These are phyloP conservation scores for Flexamia atlantica DNA, from an alignment of 2,888 invertebrate genomes.

Conservation along the genomic window DNA sequence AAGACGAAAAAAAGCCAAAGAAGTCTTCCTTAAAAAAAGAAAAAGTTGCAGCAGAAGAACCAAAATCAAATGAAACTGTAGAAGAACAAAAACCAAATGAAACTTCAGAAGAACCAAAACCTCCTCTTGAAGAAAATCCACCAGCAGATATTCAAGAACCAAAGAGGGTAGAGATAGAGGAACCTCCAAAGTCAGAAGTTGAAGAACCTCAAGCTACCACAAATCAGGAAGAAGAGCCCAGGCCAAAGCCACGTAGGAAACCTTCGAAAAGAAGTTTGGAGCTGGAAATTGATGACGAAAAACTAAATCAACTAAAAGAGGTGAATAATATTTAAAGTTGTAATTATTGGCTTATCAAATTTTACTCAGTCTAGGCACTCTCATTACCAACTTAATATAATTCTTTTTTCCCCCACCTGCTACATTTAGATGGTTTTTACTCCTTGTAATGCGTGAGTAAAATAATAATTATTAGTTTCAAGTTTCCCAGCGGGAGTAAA, in stretches of 20 bases:
- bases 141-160: conserved; percentile 11
- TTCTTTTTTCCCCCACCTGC: too few relatives aligned
- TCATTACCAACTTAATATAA: too few relatives aligned
- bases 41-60: conserved; percentile 12
- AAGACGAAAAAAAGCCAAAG: conserved; percentile 41
- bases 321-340: neutral
- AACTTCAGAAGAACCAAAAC: too few relatives aligned
- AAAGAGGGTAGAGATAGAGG: conserved; percentile 44
- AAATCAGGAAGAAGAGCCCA: conserved; percentile 28
- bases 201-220: neutral
- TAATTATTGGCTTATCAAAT: too few relatives aligned
- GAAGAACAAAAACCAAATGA: neutral
- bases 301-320: conserved; percentile 63
- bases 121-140: neutral
- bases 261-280: conserved; percentile 39
- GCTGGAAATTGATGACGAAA: conserved; percentile 60
- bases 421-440: too few relatives aligned
- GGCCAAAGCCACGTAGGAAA: conserved; percentile 29
- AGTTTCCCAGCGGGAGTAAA: too few relatives aligned
- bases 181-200: conserved; percentile 16
- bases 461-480: too few relatives aligned
- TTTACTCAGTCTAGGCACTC: too few relatives aligned
- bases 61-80: neutral
- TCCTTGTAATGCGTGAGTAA: too few relatives aligned
- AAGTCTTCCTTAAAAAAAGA: conserved; percentile 51